Percentiles rank a stretch among this genome's conserved stretches.
Evolutionary conservation across 2,113 vertebrate genomes (phyloP).

Genomic region (Eurystomus gularis): DNA sequence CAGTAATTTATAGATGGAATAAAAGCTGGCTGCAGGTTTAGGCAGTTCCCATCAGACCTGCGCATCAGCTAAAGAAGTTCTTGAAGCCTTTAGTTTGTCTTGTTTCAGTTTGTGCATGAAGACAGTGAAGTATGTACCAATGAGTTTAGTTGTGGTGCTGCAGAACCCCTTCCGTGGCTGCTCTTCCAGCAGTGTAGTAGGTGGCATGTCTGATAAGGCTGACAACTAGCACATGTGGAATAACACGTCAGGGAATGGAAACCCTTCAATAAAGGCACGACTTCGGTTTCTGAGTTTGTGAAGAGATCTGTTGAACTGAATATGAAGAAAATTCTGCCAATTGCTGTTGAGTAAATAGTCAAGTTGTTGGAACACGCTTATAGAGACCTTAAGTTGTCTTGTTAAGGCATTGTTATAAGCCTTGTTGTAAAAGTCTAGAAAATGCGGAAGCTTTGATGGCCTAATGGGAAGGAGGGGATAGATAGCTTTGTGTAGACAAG

Average conservation of each 20-base stretch:
- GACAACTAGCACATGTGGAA: not conserved
- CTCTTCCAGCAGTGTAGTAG: not conserved
- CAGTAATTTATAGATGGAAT: conserved; percentile 1
- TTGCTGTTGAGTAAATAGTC: not conserved
- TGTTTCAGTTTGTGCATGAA: not conserved
- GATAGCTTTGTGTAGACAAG: not conserved
- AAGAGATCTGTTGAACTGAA: not conserved
- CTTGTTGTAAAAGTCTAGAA: not conserved
- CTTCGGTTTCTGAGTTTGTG: not conserved
- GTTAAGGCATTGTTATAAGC: too few relatives aligned
- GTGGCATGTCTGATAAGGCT: not conserved
- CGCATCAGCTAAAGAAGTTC: not conserved
- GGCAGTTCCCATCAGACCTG: not conserved
- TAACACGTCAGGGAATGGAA: not conserved
- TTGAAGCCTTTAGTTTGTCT: not conserved
- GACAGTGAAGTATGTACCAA: not conserved
- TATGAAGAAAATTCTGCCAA: not conserved
- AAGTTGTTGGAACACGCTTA: not conserved
- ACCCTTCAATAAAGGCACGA: not conserved
- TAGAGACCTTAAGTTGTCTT: not conserved
- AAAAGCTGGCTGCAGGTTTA: not conserved
- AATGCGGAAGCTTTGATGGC: not conserved
- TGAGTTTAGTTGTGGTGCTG: not conserved
- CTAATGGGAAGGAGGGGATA: not conserved
- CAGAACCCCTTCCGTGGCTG: not conserved